Base-by-base conservation (phyloP, 2,888 invertebrate species). In the Acanthoscelides obtectus region DNA sequence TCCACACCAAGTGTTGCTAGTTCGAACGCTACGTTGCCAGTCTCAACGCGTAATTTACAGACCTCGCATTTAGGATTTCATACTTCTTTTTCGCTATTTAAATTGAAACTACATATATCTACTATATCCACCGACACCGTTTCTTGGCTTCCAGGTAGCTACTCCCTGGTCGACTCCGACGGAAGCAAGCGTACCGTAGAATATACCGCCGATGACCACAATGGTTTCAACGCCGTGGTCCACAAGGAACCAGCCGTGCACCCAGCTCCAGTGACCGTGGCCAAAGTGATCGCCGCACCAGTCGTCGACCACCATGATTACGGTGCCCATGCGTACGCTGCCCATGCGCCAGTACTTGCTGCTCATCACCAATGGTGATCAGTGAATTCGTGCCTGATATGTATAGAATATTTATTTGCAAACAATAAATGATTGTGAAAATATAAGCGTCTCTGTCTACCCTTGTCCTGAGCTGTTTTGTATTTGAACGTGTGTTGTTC, bases 161-260 rank as follows among this genome's bases (percentile, higher is more conserved):
- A 88, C 77, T 86, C 87, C 71, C 79, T 88, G 1, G 82, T 88
- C 74, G 88, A 88, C 74, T 80, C 88, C 27, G 88, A 88, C 81
- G 88, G 88, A 22, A 85, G 84, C 76, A 85, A 84, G 71, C 86
- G 88, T 73, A 83, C 85, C 65, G 88, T 88, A 20, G 86, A 87
- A 21, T 88, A 88, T 80, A 84, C 85, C 71, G 86, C 88, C 22
- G 88, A 88, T 79, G 83, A 85, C 20, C 86, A 86, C 77, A 86
- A 82, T 74, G 88, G 88, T 71, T 88, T 88, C 83, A 87, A 88
- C 78, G 88, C 88, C 2, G 80, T 87, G 65, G 88, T 88, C 0
- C 85, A 84, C 72, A 87, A 87, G 64, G 69, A 69, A n/a, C 69
- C 75, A 22, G 76, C 78, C 72, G 87, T 86, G 64, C 63, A 69